phyloP scores from a whole-genome alignment of 1,140 invertebrate species.

The Battus philenor region DNA sequence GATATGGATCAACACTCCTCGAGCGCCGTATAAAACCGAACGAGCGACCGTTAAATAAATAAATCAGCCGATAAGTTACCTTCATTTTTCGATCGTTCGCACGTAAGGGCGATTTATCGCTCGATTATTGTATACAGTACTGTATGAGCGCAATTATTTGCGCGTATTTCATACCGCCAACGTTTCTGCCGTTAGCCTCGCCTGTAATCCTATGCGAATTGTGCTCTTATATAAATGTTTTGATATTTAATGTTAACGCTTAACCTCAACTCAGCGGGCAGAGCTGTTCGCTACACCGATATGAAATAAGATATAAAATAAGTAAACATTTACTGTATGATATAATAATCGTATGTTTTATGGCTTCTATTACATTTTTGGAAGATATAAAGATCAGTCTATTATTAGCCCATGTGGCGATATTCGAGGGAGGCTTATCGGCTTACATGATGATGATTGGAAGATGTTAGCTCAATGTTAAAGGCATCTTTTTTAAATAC shows the following conservation, averaged over 20 bases:
- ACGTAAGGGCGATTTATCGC: slow-evolving; percentile 31
- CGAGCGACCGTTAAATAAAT: slow-evolving; percentile 11
- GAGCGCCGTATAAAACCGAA: slow-evolving; percentile 5
- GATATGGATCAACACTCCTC: slow-evolving; percentile 12
- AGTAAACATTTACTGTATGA: too few relatives aligned
- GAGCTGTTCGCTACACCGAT: too few relatives aligned
- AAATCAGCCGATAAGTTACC: slow-evolving; percentile 20
- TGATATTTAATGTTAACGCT: neutral
- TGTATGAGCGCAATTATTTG: slow-evolving; percentile 12
- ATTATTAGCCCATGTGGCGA: too few relatives aligned
- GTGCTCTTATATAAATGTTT: neutral
- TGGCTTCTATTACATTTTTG: too few relatives aligned
- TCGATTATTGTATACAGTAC: slow-evolving; percentile 20
- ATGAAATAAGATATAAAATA: too few relatives aligned
- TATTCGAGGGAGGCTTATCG: too few relatives aligned
- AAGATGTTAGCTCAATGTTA: too few relatives aligned
- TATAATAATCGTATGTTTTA: too few relatives aligned
- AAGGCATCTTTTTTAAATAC: too few relatives aligned
- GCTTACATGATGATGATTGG: too few relatives aligned
- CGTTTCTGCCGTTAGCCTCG: neutral
- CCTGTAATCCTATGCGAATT: neutral
- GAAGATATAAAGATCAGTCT: too few relatives aligned
- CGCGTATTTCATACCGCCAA: slow-evolving; percentile 1
- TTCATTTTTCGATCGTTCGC: slow-evolving; percentile 22
- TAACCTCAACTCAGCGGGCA: too few relatives aligned